Conservation (phyloP, 2,888 invertebrate species). For the Sinhomidia bicolor region DNA sequence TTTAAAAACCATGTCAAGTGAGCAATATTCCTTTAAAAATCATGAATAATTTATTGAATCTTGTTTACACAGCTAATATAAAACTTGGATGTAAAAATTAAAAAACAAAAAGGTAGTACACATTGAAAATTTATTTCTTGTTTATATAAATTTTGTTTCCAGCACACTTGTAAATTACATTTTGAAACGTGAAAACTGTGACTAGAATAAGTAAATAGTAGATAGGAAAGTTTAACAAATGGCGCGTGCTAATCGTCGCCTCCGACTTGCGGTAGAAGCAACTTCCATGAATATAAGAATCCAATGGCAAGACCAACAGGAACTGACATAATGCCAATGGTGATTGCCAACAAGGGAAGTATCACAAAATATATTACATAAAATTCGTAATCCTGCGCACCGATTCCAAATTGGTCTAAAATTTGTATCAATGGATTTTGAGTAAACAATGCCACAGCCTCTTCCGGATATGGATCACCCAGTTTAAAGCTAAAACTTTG, state of each 20-base stretch:
- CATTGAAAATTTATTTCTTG: neutral
- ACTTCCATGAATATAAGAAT: constrained; percentile 55
- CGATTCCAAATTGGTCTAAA: constrained; percentile 50
- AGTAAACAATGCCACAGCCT: neutral
- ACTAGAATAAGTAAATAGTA: too few relatives aligned
- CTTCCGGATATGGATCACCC: constrained; percentile 31
- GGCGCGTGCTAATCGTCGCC: constrained; percentile 55
- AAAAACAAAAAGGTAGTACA: neutral
- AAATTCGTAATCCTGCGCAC: constrained; percentile 56
- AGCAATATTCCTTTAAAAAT: too few relatives aligned
- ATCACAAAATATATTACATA: constrained; percentile 63
- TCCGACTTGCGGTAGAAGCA: constrained; percentile 65
- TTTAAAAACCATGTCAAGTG: too few relatives aligned
- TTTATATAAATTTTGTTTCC: constrained; percentile 44
- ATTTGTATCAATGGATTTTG: constrained; percentile 33
- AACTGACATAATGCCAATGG: constrained; percentile 62
- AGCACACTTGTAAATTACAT: neutral
- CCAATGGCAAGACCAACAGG: constrained; percentile 65
- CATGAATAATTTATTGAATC: too few relatives aligned
- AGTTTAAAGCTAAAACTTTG: constrained; percentile 28
- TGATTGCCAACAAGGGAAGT: constrained; percentile 51
- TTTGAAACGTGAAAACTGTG: too few relatives aligned
- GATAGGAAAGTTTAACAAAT: too few relatives aligned
- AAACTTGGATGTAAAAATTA: too few relatives aligned
- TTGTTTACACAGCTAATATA: too few relatives aligned